Percentiles rank a stretch among this genome's conserved stretches.
Conservation (phyloP, 2,888 invertebrate genomes). For the Erebia palarica region DNA sequence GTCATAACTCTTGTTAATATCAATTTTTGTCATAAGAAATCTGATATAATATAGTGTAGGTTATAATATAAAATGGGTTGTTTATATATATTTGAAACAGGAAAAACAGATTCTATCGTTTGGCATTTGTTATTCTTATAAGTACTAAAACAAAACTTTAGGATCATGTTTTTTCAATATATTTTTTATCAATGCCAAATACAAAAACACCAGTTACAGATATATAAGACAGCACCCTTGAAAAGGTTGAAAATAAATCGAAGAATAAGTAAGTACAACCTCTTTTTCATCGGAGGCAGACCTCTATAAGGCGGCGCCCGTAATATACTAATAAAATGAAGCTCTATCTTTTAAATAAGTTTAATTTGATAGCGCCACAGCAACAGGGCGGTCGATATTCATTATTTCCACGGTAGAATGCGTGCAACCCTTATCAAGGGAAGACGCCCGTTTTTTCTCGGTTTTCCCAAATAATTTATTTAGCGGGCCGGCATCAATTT, state of each 20-base stretch:
- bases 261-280: too few relatives aligned
- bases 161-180: not conserved
- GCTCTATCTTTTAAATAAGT: not conserved
- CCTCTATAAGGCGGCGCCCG: too few relatives aligned
- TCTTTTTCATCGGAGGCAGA: too few relatives aligned
- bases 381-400: slow-evolving; percentile 68
- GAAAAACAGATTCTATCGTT: slow-evolving; percentile 12
- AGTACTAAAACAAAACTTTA: slow-evolving; percentile 6
- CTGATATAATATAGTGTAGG: slow-evolving; percentile 2
- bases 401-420: slow-evolving; percentile 69
- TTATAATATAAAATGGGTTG: not conserved
- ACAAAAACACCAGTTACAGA: too few relatives aligned
- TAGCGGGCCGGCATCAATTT: slow-evolving; percentile 80
- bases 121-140: slow-evolving; percentile 11
- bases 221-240: too few relatives aligned
- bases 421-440: slow-evolving; percentile 80
- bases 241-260: too few relatives aligned
- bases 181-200: not conserved
- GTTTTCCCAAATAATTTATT: slow-evolving; percentile 83
- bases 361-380: slow-evolving; percentile 25
- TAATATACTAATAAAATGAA: too few relatives aligned
- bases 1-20: slow-evolving; percentile 17
- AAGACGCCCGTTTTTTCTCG: slow-evolving; percentile 81
- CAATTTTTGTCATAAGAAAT: slow-evolving; percentile 3
- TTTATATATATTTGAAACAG: slow-evolving; percentile 9